Evolutionary conservation across 1,140 invertebrate species (phyloP), one percentile per base, ranked within the genome.

Genomic region (Procambarus virginalis): DNA sequence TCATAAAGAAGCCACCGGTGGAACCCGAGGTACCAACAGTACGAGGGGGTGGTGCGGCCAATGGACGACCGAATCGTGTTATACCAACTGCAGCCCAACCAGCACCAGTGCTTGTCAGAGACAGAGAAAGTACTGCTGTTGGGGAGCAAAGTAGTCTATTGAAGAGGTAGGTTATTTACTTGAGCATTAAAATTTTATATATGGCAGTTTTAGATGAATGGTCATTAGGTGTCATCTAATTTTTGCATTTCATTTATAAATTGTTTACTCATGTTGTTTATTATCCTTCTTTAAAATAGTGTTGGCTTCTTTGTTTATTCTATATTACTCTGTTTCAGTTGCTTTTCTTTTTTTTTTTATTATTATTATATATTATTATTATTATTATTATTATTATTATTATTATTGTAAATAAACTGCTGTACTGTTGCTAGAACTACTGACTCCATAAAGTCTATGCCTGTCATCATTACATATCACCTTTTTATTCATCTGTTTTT

Each of bases 41-140:
- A 6, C 22, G 85, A 64, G 83, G 89, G 60, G 81, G 80, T 14
- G 77, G 48, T 6, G 75, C 64, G 0, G 86, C 79, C 10, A 51
- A 58, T 55, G 85, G 85, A 12, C 49, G 86, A 75, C 81, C 81
- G 73, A 92, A 91, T 76, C 85, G 92, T n/a, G 92, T 92, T 58
- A 89, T 91, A 22, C 92, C 92, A 10, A 86, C 87, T 2, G 82
- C 87, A 46, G 92, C 92, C 17, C 84, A 81, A 20, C 91, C 85
- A 3, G 85, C 91, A n/a, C 85, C 91, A 46, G 60, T 64, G n/a
- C 9, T 91, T 49, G 64, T 87, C 10, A 76, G 90, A 55, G 85
- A 91, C 55, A 83, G 91, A 86, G 84, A 79, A 49, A 34, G 51
- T 34, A 64, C 22, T 77, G 81, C 86, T 34, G 88, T n/a, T 22